phyloP scores from a whole-genome alignment of 2,888 invertebrate species.

The Tipula helvola region DNA sequence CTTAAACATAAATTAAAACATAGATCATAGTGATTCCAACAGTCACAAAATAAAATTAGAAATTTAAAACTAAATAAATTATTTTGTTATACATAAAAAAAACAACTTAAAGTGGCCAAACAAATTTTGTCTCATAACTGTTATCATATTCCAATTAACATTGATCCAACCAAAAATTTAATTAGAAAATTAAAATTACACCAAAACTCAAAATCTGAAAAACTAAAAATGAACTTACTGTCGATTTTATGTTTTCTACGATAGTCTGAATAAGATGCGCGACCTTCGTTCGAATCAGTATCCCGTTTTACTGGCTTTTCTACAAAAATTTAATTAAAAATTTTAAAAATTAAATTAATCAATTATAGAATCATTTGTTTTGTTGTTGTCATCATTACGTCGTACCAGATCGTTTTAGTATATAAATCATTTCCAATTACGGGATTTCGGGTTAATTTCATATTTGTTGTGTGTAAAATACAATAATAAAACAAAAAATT shows the following conservation, averaged over 20 bases:
- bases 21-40: neutral
- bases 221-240: constrained; percentile 40
- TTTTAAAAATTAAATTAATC: neutral
- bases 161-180: constrained; percentile 5
- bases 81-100: neutral
- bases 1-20: neutral
- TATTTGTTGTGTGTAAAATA: constrained; percentile 30
- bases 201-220: neutral
- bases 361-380: neutral
- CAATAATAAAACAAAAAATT: constrained; percentile 20
- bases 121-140: constrained; percentile 7
- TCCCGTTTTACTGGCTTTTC: constrained; percentile 4
- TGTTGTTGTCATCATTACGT: neutral
- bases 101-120: neutral
- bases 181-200: constrained; percentile 5
- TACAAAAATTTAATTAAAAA: constrained; percentile 6
- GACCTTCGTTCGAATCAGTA: neutral
- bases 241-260: constrained; percentile 52
- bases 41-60: neutral
- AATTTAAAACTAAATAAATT: neutral
- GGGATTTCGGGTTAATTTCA: neutral
- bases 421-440: neutral
- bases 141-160: constrained; percentile 8
- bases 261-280: constrained; percentile 33
- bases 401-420: neutral